Conservation (phyloP, 2,797 vertebrate genomes). For the Darevskia mixta region DNA sequence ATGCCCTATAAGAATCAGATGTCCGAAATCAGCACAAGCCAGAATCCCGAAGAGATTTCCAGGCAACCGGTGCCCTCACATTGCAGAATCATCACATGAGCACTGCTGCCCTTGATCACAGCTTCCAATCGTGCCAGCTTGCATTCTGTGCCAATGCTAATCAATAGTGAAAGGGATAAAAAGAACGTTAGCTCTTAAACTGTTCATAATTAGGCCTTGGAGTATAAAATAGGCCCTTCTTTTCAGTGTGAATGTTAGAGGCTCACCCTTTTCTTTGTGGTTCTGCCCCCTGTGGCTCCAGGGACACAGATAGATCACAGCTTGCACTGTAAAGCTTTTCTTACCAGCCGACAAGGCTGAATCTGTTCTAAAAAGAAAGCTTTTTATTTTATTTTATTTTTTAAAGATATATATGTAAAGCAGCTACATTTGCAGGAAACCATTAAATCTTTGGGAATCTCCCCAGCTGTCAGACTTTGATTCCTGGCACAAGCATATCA, state of each 20-base stretch:
- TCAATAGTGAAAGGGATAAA: constrained; percentile 22
- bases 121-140: constrained; percentile 3
- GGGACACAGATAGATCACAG: constrained; percentile 23
- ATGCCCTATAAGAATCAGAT: background rate
- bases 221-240: constrained; percentile 20
- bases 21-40: background rate
- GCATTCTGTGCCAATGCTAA: background rate
- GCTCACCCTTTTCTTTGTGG: background rate
- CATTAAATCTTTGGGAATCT: constrained; percentile 42
- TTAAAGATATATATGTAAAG: background rate
- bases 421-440: constrained; percentile 17
- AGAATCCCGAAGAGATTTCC: background rate
- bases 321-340: background rate
- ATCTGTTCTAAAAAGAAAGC: constrained; percentile 41
- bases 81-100: background rate
- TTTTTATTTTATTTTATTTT: constrained; percentile 5
- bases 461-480: constrained; percentile 22
- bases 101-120: background rate
- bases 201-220: constrained; percentile 3
- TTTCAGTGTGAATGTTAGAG: constrained; percentile 9
- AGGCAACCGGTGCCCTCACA: background rate
- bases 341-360: constrained; percentile 6
- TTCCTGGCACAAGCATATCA: background rate
- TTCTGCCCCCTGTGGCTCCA: background rate
- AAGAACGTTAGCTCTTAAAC: background rate